Base-by-base conservation (phyloP, 2,888 invertebrate species). In the Magallana nippona region DNA sequence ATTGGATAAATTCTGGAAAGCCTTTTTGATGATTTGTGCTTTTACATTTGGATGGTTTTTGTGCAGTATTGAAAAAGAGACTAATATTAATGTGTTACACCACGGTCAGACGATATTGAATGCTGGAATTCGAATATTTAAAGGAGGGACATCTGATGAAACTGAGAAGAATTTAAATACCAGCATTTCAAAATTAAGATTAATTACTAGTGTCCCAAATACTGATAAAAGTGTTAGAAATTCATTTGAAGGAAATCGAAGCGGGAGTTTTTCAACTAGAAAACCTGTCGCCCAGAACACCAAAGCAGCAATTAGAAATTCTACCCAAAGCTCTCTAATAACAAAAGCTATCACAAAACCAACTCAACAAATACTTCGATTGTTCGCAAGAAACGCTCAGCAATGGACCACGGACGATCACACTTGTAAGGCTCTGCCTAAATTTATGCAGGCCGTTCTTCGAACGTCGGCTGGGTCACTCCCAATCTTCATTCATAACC, bases 401-500 rank as follows among this genome's bases (percentile, higher is more conserved):
- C 62, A 83, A 55, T 84, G 84, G 84, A 79, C 82, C 22, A 57
- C 17, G 15, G 79, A 84, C 27, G 79, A 79, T 3, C 55, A 32
- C 17, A 82, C 82, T 56, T 84, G 84, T 77, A 58, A 56, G 1
- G 82, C 62, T 71, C 63, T 71, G 19, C 79, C 83, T 5, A 57
- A 55, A 32, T 81, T 83, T 44, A 56, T 63, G 32, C 60, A 85
- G 78, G 63, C 78, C 5, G 81, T 57, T 2, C 55, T 85, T 0
- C 63, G 62, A 32, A 83, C 85, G 1, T 19, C 78, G 15, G 55
- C 78, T 44, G 85, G 85, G 8, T 62, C 58, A 11, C 62, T 83
- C 0, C 83, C 85, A 15, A 85, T 85, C 27, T 85, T 71, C 44
- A 79, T 85, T 10, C 85, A 85, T 27, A 78, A 83, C 19, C 85